Percentiles rank a stretch among this genome's conserved stretches.
phyloP scores from a whole-genome alignment of 2,113 vertebrate species.

The Lophius piscatorius region DNA sequence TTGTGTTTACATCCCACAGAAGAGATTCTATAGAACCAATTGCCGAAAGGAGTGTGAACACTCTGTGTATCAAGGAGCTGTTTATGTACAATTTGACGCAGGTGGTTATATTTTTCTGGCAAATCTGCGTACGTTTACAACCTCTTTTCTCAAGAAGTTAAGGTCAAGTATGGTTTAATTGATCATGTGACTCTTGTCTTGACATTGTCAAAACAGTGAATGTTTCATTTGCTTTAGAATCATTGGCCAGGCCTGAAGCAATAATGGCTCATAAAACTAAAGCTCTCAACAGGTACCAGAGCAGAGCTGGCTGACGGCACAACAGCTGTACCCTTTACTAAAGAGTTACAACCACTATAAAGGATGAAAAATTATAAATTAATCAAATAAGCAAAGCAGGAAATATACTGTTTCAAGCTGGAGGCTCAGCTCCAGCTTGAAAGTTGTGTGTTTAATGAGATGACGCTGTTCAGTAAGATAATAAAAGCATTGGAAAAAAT shows the following conservation, averaged over 20 bases:
- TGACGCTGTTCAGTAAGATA: slow-evolving; percentile 14
- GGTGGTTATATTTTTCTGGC: too few species aligned
- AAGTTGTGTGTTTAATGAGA: slow-evolving; percentile 47
- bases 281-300: slow-evolving; percentile 28
- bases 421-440: too few species aligned
- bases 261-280: slow-evolving; percentile 33
- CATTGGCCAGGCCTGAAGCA: slow-evolving; percentile 8
- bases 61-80: too few species aligned
- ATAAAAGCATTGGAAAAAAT: slow-evolving; percentile 50
- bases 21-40: too few species aligned
- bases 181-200: slow-evolving; percentile 12
- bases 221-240: slow-evolving; percentile 57
- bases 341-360: slow-evolving; percentile 3
- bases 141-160: slow-evolving; percentile 7
- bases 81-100: neutral
- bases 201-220: slow-evolving; percentile 35
- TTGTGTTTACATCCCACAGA: too few species aligned
- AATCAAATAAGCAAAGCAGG: slow-evolving; percentile 16
- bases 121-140: too few species aligned
- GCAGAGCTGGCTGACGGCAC: slow-evolving; percentile 1
- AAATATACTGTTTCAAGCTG: neutral
- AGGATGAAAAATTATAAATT: neutral
- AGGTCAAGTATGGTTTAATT: slow-evolving; percentile 21
- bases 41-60: too few species aligned
- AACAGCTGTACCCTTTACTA: slow-evolving; percentile 33